Evolutionary conservation across 2,797 vertebrate genomes (phyloP).

Genomic region (Galago senegalensis): DNA sequence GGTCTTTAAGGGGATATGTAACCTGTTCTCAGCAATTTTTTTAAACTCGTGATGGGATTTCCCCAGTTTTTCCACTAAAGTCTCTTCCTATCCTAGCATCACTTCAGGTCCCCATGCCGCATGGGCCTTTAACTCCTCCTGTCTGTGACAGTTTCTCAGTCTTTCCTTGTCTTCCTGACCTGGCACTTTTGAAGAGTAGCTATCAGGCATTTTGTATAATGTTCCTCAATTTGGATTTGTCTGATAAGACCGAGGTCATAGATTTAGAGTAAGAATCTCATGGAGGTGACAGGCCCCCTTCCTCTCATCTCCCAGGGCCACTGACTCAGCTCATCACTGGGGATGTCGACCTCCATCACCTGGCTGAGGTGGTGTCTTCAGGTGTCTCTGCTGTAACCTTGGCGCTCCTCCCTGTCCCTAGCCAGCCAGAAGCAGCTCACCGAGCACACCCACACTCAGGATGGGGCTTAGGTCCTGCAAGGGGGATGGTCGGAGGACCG

Average conservation of each 20-base stretch:
- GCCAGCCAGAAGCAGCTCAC: background rate
- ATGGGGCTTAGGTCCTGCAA: background rate
- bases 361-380: background rate
- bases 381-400: fast-evolving
- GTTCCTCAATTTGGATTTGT: no score
- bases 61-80: background rate
- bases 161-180: background rate
- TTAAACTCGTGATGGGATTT: background rate
- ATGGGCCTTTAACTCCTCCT: background rate
- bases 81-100: background rate
- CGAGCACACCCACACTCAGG: background rate
- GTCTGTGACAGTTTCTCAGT: fast-evolving
- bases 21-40: background rate
- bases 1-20: background rate
- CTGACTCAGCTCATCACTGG: fast-evolving
- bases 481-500: background rate
- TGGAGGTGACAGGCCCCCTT: background rate
- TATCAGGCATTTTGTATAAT: background rate
- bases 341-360: fast-evolving
- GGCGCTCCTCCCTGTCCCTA: background rate
- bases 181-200: background rate
- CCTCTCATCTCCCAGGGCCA: fast-evolving
- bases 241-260: background rate
- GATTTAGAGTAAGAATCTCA: background rate
- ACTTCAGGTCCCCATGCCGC: background rate